Evolutionary conservation across 1,140 invertebrate genomes (phyloP), one percentile per base, ranked within the genome.

Genomic region (Lasioglossum baleicum): DNA sequence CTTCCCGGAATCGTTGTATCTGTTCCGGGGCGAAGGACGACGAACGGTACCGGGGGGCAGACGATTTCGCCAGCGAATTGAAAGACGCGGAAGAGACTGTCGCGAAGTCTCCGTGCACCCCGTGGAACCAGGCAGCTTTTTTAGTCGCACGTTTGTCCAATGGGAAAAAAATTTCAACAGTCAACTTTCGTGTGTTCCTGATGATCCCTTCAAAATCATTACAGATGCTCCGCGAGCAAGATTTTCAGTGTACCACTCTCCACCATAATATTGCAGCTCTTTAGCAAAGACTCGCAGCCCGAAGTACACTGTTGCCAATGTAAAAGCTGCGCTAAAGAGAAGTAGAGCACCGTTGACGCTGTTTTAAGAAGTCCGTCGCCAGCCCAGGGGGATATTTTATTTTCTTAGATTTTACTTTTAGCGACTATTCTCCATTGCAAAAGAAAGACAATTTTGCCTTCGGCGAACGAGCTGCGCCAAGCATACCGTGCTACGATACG

Each of bases 401-500:
- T 81, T 76, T 56, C 26, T 44, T 35, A 64, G 44, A 70, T 77
- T 76, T 75, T 69, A 65, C 74, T 85, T 77, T 77, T 72, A 85
- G 79, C 78, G 68, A 75, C 83, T 84, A 84, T 84, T 84, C 72
- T 35, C 56, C 71, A 72, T 84, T 63, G 73, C 61, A 66, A 64
- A 73, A 66, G 66, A 78, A 85, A 78, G 83, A 85, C 65, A 84
- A 85, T 85, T 78, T 85, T 42, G 84, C 84, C 84, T 72, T 65
- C 15, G 84, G 83, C 84, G 74, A 78, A 73, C 63, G 26, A 61
- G 61, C 73, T 82, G 79, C 70, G 80, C 35, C 73, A 77, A 48
- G 65, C 73, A 82, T 87, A 84, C 81, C 84, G 42, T 70, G 60
- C 79, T 83, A 85, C 88, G 87, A 83, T 88, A 83, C 82, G 80